Evolutionary conservation across 92 coral and sea anemone species (phyloP), one percentile per base, ranked within the genome.

Genomic region (Epizoanthus ramosus): DNA sequence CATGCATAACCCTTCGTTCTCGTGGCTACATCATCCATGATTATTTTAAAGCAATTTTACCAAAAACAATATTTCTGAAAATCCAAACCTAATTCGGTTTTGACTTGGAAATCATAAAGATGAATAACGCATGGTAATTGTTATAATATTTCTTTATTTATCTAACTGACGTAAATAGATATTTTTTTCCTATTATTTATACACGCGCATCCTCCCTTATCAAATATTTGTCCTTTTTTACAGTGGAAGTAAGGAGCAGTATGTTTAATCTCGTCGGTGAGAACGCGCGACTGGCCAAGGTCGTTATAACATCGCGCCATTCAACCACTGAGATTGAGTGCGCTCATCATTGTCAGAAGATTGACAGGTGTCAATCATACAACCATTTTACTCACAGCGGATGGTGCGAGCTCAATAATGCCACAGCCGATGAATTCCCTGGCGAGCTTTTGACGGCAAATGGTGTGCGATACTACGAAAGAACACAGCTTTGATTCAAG

Each of bases 291-390:
- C 86, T 89, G 45, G 45, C 45, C 1, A 71, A 80, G 25, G 84
- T 64, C 18, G 74, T 66, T 18, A 75, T 91, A 54, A 56, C 70
- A 8, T 61, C 82, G 9, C 70, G 31, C 45, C 33, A 33, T 2
- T 45, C 81, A 15, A 72, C 47, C 84, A 67, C 87, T 63, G 58
- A 81, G 66, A 31, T 72, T 63, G 76, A 47, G 18, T 91, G 94
- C 65, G 88, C 94, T 5, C 71, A 84, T 28, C 85, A 76, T 73
- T 91, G 94, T 72, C 74, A 84, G 47, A 80, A 66, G 66, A 81
- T 85, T 52, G 65, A 56, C 63, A 80, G 6, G 57, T 91, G 94
- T 53, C 85, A 85, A 33, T 88, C 94, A 22, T 91, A 84, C 68
- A 88, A 83, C 87, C 86, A 85, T 73, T 80, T 74, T 83, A 65